These are phyloP conservation scores for Chrysoperla carnea DNA, from an alignment of 1,140 invertebrate species.

Conservation along the genomic window DNA sequence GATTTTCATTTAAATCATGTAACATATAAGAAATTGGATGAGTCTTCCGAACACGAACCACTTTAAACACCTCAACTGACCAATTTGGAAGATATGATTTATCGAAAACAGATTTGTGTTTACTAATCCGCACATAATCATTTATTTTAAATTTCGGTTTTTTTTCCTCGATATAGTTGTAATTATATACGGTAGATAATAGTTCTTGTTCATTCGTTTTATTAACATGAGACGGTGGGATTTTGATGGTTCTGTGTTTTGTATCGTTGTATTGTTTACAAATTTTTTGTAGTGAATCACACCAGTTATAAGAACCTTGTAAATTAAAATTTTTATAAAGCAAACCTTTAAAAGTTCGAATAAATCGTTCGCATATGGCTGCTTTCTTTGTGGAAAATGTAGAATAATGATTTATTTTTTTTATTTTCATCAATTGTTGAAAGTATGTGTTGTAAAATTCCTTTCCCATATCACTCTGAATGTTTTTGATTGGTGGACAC, in stretches of 20 bases:
- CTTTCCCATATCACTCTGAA: slow-evolving; percentile 15
- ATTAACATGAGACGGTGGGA: slow-evolving; percentile 12
- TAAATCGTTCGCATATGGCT: slow-evolving; percentile 22
- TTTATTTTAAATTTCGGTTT: slow-evolving; percentile 12
- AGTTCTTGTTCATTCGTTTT: slow-evolving; percentile 4
- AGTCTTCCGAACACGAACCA: slow-evolving; percentile 14
- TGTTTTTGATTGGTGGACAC: slow-evolving; percentile 2
- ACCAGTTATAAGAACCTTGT: slow-evolving; percentile 14
- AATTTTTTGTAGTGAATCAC: slow-evolving; percentile 13
- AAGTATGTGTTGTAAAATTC: slow-evolving; percentile 18
- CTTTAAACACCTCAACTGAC: slow-evolving; percentile 22
- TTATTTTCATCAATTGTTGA: slow-evolving; percentile 13
- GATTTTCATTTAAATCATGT: slow-evolving; percentile 13
- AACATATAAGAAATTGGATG: slow-evolving; percentile 17
- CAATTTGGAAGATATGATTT: slow-evolving; percentile 24
- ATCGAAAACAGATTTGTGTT: slow-evolving; percentile 19
- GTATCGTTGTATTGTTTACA: slow-evolving; percentile 16
- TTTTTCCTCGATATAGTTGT: slow-evolving; percentile 6
- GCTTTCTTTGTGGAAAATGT: slow-evolving; percentile 21
- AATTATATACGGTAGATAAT: slow-evolving; percentile 6
- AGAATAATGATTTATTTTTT: slow-evolving; percentile 17
- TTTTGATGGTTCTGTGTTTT: slow-evolving; percentile 17
- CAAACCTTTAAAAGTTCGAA: slow-evolving; percentile 21
- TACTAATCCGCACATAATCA: slow-evolving; percentile 20
- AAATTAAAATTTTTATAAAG: slow-evolving; percentile 20